Conservation (phyloP, 2,797 vertebrate genomes). For the Anguilla anguilla region DNA sequence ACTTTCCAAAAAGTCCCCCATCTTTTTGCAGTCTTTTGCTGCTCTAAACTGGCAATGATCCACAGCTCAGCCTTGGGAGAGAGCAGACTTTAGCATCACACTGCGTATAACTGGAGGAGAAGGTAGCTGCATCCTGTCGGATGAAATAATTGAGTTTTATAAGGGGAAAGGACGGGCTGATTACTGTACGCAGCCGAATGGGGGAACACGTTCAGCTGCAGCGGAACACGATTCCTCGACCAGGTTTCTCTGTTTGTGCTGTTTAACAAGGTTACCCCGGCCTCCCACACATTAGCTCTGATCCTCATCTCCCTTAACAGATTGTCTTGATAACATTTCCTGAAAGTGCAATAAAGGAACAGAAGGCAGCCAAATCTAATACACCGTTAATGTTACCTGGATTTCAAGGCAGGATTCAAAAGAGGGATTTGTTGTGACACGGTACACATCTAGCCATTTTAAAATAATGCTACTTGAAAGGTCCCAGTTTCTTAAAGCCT, state of each 20-base stretch:
- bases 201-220: not conserved
- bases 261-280: not conserved
- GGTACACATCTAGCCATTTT: not conserved
- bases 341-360: not conserved
- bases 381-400: not conserved
- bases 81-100: not conserved
- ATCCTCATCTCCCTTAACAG: not conserved
- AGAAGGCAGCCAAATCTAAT: not conserved
- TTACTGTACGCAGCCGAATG: not conserved
- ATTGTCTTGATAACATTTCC: not conserved
- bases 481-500: not conserved
- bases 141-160: not conserved
- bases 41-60: too few species aligned
- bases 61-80: not conserved
- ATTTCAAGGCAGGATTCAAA: not conserved
- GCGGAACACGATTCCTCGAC: not conserved
- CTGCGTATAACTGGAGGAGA: not conserved
- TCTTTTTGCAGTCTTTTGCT: not conserved
- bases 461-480: not conserved
- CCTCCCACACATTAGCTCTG: not conserved
- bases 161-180: not conserved
- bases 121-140: not conserved
- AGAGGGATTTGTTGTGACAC: not conserved
- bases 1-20: not conserved
- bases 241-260: not conserved